Evolutionary conservation across 2,113 vertebrate species (phyloP).

Genomic region (Nycticryphes semicollaris): DNA sequence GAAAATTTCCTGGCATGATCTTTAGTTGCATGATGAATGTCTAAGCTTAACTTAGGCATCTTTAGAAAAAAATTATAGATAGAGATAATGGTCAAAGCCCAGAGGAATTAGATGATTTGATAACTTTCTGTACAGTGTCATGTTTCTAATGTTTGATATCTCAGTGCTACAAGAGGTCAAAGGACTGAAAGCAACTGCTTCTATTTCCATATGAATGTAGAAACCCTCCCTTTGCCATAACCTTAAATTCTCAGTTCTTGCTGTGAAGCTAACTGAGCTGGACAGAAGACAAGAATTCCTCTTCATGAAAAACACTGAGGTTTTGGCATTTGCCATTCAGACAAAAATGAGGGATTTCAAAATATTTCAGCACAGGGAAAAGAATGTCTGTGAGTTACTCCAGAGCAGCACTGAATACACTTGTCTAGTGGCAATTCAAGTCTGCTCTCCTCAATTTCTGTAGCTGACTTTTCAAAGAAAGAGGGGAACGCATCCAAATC

Average conservation of each 20-base stretch:
- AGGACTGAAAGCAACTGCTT: not conserved
- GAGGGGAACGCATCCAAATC: not conserved
- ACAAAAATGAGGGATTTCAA: conserved; percentile 47
- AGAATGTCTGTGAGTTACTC: conserved; percentile 28
- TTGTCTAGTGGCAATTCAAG: not conserved
- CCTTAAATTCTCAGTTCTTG: conserved; percentile 16
- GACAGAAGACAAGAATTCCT: conserved; percentile 38
- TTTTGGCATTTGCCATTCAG: conserved; percentile 60
- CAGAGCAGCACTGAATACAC: not conserved
- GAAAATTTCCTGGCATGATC: not conserved
- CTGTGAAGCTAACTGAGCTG: conserved; percentile 42
- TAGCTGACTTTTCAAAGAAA: conserved; percentile 22
- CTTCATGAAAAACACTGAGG: conserved; percentile 7
- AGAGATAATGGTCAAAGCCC: not conserved
- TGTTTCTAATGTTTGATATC: not conserved
- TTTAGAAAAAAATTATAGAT: not conserved
- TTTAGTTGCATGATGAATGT: not conserved
- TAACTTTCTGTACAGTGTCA: not conserved
- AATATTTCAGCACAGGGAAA: conserved; percentile 39
- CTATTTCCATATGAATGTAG: not conserved
- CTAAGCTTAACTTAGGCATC: not conserved
- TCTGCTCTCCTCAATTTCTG: not conserved
- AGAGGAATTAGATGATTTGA: not conserved
- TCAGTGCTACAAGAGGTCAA: not conserved
- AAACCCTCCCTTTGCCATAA: conserved; percentile 17